A percentile compares a stretch with the other conserved stretches of the same genome.
Conservation (phyloP, 2,888 invertebrate genomes). For the Ceramica pisi region DNA sequence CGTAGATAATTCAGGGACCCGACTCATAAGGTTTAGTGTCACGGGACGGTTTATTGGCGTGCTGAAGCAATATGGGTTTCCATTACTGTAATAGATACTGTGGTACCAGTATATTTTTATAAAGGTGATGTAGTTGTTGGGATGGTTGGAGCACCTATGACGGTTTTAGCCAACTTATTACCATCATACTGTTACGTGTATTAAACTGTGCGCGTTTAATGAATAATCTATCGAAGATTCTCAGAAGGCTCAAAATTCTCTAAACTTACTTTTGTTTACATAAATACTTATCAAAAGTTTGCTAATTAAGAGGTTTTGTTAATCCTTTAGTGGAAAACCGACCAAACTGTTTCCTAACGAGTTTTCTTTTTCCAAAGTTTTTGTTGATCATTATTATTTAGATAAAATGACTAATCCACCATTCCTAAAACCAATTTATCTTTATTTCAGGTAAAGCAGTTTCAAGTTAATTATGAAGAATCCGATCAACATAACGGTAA, state of each 20-base stretch:
- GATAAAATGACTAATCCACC: background rate
- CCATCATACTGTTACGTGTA: background rate
- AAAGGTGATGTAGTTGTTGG: conserved; percentile 27
- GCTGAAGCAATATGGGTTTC: conserved; percentile 66
- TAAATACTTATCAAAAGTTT: background rate
- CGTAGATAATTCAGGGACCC: conserved; percentile 70
- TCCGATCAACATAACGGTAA: conserved; percentile 42
- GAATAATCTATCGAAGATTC: background rate
- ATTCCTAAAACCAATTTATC: conserved; percentile 28
- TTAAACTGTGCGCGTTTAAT: background rate
- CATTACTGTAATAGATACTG: conserved; percentile 68
- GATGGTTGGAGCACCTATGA: background rate
- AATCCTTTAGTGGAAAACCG: background rate
- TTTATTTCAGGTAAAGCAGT: conserved; percentile 59
- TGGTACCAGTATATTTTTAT: conserved; percentile 47
- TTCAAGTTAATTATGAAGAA: conserved; percentile 26
- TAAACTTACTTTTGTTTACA: background rate
- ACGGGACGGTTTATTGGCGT: conserved; percentile 68
- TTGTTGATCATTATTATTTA: background rate
- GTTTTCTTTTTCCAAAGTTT: conserved; percentile 7
- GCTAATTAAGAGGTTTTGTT: background rate
- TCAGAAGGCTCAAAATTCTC: background rate
- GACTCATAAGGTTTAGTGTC: conserved; percentile 67
- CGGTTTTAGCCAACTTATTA: background rate
- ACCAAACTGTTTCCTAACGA: conserved; percentile 5